Percentiles rank a stretch among this genome's conserved stretches.
Conservation (phyloP, 2,113 vertebrate genomes). For the Acrocephalus kingi region DNA sequence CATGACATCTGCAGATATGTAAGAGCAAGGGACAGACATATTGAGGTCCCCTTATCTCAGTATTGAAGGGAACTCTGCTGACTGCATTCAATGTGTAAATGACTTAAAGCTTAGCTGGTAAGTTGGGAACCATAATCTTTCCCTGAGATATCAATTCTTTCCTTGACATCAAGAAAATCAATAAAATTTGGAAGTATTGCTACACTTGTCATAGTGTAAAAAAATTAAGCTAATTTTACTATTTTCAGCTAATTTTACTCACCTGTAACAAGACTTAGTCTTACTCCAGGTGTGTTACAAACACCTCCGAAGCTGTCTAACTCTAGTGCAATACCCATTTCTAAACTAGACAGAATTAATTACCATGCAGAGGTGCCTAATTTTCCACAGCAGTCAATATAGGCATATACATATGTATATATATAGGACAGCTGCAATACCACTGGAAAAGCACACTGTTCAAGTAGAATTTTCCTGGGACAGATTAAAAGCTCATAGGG, state of each 20-base stretch:
- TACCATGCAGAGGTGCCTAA: not conserved
- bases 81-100: not conserved
- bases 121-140: not conserved
- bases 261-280: not conserved
- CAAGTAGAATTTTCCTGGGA: not conserved
- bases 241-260: not conserved
- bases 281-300: not conserved
- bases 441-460: not conserved
- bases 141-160: not conserved
- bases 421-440: not conserved
- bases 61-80: not conserved
- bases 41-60: not conserved
- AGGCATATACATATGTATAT: not conserved
- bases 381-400: not conserved
- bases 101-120: not conserved
- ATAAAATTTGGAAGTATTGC: not conserved
- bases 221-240: not conserved
- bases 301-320: not conserved
- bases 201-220: not conserved
- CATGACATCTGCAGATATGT: not conserved
- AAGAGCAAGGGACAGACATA: not conserved
- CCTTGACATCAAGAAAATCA: not conserved
- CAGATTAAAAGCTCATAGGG: not conserved
- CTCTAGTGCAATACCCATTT: not conserved
- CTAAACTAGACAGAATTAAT: not conserved